Evolutionary conservation across 2,888 invertebrate genomes (phyloP).

Genomic region (Macropis europaea): DNA sequence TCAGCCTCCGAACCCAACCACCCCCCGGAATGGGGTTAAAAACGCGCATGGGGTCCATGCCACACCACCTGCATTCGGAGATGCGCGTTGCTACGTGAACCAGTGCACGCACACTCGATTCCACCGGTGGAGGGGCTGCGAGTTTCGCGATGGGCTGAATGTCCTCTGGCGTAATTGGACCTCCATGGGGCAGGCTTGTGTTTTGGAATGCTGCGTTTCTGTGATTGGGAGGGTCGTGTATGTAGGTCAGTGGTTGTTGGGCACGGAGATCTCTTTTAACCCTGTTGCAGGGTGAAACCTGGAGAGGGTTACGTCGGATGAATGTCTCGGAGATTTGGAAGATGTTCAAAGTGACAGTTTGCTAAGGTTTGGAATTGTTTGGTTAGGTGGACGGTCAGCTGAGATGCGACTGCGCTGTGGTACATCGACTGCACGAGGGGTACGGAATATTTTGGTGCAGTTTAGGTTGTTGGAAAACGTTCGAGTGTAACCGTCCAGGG

Average conservation of each 20-base stretch:
- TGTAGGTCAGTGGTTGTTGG: slow-evolving; percentile 35
- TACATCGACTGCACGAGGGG: too few relatives aligned
- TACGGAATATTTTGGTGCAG: too few relatives aligned
- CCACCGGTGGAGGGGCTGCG: background rate
- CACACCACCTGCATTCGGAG: slow-evolving; percentile 15
- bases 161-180: too few relatives aligned
- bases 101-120: background rate
- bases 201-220: background rate
- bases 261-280: background rate
- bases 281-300: background rate
- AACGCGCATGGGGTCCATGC: slow-evolving; percentile 25
- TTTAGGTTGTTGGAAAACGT: too few relatives aligned
- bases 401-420: too few relatives aligned
- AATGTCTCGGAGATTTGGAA: background rate
- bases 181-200: too few relatives aligned
- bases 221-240: background rate
- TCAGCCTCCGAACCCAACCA: background rate
- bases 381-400: too few relatives aligned
- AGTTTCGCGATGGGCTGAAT: background rate
- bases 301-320: background rate
- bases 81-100: slow-evolving; percentile 28
- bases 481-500: too few relatives aligned
- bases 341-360: background rate
- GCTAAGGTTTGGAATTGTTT: too few relatives aligned
- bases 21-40: slow-evolving; percentile 1